Evolutionary conservation across 2,797 vertebrate species (phyloP).

Genomic region (Fistularia tabacaria): DNA sequence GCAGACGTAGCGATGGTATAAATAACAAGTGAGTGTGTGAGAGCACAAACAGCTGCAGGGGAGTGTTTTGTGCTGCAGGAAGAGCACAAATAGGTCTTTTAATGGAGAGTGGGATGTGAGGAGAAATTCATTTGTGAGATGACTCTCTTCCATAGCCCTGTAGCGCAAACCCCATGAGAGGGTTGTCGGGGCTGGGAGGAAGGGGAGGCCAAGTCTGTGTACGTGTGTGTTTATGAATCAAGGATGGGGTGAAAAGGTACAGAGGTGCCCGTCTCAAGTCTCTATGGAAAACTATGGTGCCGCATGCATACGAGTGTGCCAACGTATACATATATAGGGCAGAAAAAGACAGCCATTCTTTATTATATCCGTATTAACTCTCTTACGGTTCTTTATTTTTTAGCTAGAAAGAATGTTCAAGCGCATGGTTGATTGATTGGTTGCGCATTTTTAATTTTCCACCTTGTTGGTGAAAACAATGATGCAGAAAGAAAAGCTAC

Average conservation of each 20-base stretch:
- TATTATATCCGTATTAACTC: too few species aligned
- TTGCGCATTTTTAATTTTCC: too few species aligned
- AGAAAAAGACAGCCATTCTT: too few species aligned
- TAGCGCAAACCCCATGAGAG: conserved; percentile 57
- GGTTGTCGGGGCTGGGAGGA: conserved; percentile 42
- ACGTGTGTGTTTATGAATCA: conserved; percentile 1
- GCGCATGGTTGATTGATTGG: too few species aligned
- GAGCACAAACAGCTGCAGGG: conserved; percentile 64
- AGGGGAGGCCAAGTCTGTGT: background rate
- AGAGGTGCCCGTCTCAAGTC: conserved; percentile 55
- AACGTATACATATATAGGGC: too few species aligned
- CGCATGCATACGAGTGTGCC: conserved; percentile 11
- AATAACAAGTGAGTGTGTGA: conserved; percentile 49
- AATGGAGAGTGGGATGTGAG: conserved; percentile 64
- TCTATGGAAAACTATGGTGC: conserved; percentile 66
- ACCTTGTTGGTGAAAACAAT: too few species aligned
- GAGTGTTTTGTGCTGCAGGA: conserved; percentile 34
- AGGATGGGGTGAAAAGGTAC: conserved; percentile 41
- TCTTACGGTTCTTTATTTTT: too few species aligned
- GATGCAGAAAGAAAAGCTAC: too few species aligned
- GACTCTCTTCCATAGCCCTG: conserved; percentile 61
- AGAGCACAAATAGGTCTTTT: conserved; percentile 62
- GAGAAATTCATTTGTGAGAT: conserved; percentile 73
- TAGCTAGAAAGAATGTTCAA: too few species aligned
- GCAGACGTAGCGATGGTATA: conserved; percentile 53